phyloP scores from a whole-genome alignment of 2,113 vertebrate genomes.

The Zeus faber region DNA sequence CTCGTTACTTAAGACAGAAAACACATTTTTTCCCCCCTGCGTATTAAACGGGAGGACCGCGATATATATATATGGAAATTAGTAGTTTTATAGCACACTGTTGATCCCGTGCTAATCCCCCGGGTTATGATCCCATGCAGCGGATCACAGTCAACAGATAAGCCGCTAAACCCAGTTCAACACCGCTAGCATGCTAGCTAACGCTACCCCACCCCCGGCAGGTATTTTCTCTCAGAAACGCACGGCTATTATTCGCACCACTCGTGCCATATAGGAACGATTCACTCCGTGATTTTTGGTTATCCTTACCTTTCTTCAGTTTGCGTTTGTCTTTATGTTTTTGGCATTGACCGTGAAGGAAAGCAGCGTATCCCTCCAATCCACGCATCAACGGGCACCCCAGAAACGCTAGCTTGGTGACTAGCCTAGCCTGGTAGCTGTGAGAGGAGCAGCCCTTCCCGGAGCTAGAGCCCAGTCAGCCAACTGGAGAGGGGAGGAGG shows the following conservation, averaged over 20 bases:
- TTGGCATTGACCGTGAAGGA: conserved; percentile 77
- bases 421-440: conserved; percentile 73
- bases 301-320: conserved; percentile 69
- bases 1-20: conserved; percentile 7
- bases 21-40: not conserved
- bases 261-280: not conserved
- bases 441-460: conserved; percentile 72
- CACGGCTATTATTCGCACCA: conserved; percentile 5
- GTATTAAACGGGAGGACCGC: too few relatives aligned
- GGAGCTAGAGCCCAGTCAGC: conserved; percentile 62
- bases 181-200: conserved; percentile 38
- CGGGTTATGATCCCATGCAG: not conserved
- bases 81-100: not conserved
- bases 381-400: conserved; percentile 76
- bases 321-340: conserved; percentile 65
- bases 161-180: conserved; percentile 36
- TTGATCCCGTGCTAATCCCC: not conserved
- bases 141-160: conserved; percentile 10
- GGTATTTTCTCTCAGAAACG: conserved; percentile 43
- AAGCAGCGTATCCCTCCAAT: conserved; percentile 63
- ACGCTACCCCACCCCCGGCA: conserved; percentile 64
- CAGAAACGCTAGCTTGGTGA: conserved; percentile 68
- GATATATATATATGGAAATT: too few relatives aligned
- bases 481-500: conserved; percentile 52
- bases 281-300: not conserved